Percentiles rank a stretch among this genome's conserved stretches.
Conservation (phyloP, 2,888 invertebrate genomes). For the Liopterus haemorrhoidalis region DNA sequence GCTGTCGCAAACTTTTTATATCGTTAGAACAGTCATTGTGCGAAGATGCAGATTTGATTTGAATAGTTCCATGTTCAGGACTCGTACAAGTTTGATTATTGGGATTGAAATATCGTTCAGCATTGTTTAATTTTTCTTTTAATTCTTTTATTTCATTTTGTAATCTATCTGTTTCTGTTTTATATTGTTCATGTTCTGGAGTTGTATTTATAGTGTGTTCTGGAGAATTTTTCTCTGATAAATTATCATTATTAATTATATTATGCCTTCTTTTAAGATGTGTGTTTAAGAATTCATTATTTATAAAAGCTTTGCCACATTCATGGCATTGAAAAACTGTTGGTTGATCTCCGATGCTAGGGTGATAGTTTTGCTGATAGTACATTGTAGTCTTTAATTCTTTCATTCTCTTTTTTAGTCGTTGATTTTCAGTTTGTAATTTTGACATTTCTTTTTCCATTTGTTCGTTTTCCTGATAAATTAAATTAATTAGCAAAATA, state of each 20-base stretch:
- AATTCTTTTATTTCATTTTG: slow-evolving; percentile 58
- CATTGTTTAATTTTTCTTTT: slow-evolving; percentile 56
- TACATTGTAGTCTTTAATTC: slow-evolving; percentile 33
- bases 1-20: slow-evolving; percentile 38
- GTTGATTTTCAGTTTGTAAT: slow-evolving; percentile 50
- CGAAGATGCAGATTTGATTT: neutral
- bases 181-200: slow-evolving; percentile 41
- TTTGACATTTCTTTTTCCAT: slow-evolving; percentile 49
- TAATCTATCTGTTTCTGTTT: slow-evolving; percentile 57
- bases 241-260: slow-evolving; percentile 30
- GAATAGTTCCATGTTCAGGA: too few relatives aligned
- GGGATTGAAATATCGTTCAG: slow-evolving; percentile 51
- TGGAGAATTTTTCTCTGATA: slow-evolving; percentile 6
- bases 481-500: too few relatives aligned
- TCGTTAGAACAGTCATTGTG: slow-evolving; percentile 25
- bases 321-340: slow-evolving; percentile 53
- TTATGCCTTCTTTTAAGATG: slow-evolving; percentile 59
- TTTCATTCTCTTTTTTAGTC: slow-evolving; percentile 48
- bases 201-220: slow-evolving; percentile 23
- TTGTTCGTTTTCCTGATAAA: slow-evolving; percentile 50
- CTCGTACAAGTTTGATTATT: too few relatives aligned
- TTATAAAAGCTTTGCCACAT: slow-evolving; percentile 63
- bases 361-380: slow-evolving; percentile 21
- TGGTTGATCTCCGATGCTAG: slow-evolving; percentile 31
- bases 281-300: slow-evolving; percentile 57